phyloP scores from a whole-genome alignment of 1,140 invertebrate genomes.

The Trialeurodes vaporariorum region DNA sequence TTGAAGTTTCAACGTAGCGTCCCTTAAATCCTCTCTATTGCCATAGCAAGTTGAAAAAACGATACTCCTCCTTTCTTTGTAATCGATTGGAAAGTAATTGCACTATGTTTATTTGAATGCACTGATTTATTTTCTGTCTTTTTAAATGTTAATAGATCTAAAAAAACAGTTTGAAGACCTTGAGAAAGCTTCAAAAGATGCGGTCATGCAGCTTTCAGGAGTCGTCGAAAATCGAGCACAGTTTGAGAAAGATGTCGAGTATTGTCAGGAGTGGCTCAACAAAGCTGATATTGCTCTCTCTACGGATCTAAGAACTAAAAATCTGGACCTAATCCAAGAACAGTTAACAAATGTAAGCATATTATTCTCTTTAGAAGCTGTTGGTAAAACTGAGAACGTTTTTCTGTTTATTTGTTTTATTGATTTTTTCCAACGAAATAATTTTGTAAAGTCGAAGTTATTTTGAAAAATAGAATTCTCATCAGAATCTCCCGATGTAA shows the following conservation, averaged over 20 bases:
- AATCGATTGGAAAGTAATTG: too few species aligned
- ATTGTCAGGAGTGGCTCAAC: conserved; percentile 71
- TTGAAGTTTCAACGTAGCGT: too few species aligned
- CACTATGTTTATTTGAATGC: too few species aligned
- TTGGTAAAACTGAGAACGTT: not conserved
- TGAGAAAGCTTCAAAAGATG: conserved; percentile 15
- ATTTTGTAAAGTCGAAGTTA: too few species aligned
- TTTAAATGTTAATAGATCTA: conserved; percentile 1
- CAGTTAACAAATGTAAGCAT: conserved; percentile 55
- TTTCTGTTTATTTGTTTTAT: too few species aligned
- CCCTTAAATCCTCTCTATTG: too few species aligned
- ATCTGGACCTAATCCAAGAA: conserved; percentile 67
- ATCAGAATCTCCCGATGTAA: too few species aligned
- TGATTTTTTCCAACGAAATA: too few species aligned
- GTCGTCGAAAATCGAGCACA: conserved; percentile 58
- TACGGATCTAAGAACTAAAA: conserved; percentile 61
- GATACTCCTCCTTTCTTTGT: too few species aligned
- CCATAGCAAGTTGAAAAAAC: too few species aligned
- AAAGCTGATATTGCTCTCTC: conserved; percentile 75
- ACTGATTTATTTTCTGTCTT: too few species aligned
- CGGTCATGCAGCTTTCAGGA: conserved; percentile 43
- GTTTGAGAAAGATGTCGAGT: conserved; percentile 68
- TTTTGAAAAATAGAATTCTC: too few species aligned
- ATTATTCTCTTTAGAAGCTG: not conserved
- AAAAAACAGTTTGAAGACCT: conserved; percentile 14